Evolutionary conservation across 2,888 invertebrate species (phyloP).

Genomic region (Eupithecia exiguata): DNA sequence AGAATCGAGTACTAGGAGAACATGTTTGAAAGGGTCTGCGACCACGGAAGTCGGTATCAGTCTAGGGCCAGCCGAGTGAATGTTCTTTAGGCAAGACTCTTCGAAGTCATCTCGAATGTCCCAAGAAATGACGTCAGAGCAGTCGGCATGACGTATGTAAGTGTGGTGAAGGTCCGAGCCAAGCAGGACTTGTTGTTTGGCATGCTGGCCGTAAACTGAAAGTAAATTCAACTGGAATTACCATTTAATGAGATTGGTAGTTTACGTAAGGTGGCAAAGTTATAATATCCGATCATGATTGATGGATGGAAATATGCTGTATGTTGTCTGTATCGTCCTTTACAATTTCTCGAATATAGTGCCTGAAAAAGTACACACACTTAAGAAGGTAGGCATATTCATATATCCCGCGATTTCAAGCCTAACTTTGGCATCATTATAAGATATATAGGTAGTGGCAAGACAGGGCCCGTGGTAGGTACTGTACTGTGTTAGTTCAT

Average conservation of each 20-base stretch:
- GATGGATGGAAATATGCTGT: conserved; percentile 14
- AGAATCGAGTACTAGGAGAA: conserved; percentile 84
- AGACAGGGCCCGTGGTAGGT: not conserved
- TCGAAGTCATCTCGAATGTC: conserved; percentile 76
- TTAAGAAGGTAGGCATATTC: not conserved
- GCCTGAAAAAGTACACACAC: too few relatives aligned
- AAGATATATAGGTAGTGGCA: too few relatives aligned
- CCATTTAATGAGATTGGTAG: conserved; percentile 6
- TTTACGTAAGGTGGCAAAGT: conserved; percentile 13
- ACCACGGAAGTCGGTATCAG: conserved; percentile 83
- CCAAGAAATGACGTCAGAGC: conserved; percentile 84
- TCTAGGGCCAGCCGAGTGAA: conserved; percentile 80
- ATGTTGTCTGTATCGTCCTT: not conserved
- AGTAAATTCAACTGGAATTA: conserved; percentile 34
- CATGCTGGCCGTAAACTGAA: conserved; percentile 64
- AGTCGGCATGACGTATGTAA: conserved; percentile 82
- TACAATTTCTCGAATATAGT: not conserved
- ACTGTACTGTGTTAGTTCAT: not conserved
- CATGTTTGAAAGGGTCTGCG: conserved; percentile 77
- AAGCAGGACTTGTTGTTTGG: conserved; percentile 60
- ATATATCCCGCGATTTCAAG: not conserved
- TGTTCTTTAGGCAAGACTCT: conserved; percentile 69
- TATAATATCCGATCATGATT: conserved; percentile 15
- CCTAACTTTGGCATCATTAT: not conserved
- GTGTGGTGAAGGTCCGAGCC: conserved; percentile 62